Percentiles rank a stretch among this genome's conserved stretches.
These are phyloP conservation scores for Prorops nasuta DNA, from an alignment of 1,140 invertebrate genomes.

Conservation along the genomic window DNA sequence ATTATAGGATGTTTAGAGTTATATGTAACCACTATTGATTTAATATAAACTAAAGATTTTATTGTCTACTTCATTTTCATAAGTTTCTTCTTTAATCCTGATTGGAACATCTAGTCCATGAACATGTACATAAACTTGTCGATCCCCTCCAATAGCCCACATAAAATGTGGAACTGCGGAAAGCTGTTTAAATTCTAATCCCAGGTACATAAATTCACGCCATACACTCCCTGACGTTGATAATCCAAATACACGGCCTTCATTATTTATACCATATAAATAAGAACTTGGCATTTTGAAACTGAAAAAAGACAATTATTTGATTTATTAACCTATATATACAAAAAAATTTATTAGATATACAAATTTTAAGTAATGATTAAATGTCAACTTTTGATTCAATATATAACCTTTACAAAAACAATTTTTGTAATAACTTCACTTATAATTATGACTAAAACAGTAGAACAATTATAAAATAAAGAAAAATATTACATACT, in stretches of 20 bases:
- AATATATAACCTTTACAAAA: not conserved
- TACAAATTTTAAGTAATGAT: not conserved
- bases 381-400: not conserved
- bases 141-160: constrained; percentile 89
- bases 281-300: constrained; percentile 69
- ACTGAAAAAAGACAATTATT: not conserved
- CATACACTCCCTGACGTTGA: constrained; percentile 76
- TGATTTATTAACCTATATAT: not conserved
- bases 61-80: constrained; percentile 81
- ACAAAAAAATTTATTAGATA: not conserved
- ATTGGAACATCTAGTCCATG: constrained; percentile 87
- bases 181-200: constrained; percentile 84
- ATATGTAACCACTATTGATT: constrained; percentile 2
- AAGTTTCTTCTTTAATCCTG: constrained; percentile 83
- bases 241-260: constrained; percentile 80
- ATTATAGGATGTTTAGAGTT: constrained; percentile 4
- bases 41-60: not conserved
- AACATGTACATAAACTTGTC: constrained; percentile 88
- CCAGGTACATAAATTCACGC: constrained; percentile 80
- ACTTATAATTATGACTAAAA: not conserved
- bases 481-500: too few relatives aligned
- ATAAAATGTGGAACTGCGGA: constrained; percentile 79
- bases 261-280: constrained; percentile 83
- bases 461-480: too few relatives aligned
- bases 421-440: not conserved